Evolutionary conservation across 2,797 vertebrate genomes (phyloP), one percentile per base, ranked within the genome.

Genomic region (Chelmon rostratus): DNA sequence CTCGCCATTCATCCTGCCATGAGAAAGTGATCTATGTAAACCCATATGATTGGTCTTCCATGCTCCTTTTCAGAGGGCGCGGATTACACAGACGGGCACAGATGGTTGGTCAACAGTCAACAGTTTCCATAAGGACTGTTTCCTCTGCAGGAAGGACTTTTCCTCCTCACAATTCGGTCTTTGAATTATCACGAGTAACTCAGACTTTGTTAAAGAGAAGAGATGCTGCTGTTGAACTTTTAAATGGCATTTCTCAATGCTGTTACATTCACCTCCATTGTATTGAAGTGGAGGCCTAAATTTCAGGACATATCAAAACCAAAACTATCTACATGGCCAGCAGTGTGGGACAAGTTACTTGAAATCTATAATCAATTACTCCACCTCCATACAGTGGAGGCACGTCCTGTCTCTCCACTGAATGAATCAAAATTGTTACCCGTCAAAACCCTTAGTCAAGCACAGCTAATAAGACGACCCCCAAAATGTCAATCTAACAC

Each of bases 11-110:
- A 85, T 78, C 67, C 78, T 6, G 44, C 74, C 81, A 85, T 88
- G 83, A 91, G 88, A 94, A 93, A 86, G 78, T 38, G 42, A 88
- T 76, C 82, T 18, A 50, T 76, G 79, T 61, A 81, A 87, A 82
- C 68, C 58, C 65, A 62, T 68, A 85, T 69, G 61, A 79, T n/a
- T 35, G 35, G 40, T 67, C 76, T 73, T 70, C 83, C 47, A 81
- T 76, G 28, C 77, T 84, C 35, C 83, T 68, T 77, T 73, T 81
- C 40, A 84, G 61, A 68, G 59, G 61, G 68, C 81, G 74, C 65
- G 53, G 82, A 88, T 79, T 83, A 76, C 73, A 68, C 54, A 52
- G 13, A 31, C 16, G 25, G 8, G 19, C 28, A 44, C 38, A 69
- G 64, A 76, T 73, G 58, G 61, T 62, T 23, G 46, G 64, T 79